Evolutionary conservation across 2,113 vertebrate species (phyloP).

Genomic region (Sturnira hondurensis): DNA sequence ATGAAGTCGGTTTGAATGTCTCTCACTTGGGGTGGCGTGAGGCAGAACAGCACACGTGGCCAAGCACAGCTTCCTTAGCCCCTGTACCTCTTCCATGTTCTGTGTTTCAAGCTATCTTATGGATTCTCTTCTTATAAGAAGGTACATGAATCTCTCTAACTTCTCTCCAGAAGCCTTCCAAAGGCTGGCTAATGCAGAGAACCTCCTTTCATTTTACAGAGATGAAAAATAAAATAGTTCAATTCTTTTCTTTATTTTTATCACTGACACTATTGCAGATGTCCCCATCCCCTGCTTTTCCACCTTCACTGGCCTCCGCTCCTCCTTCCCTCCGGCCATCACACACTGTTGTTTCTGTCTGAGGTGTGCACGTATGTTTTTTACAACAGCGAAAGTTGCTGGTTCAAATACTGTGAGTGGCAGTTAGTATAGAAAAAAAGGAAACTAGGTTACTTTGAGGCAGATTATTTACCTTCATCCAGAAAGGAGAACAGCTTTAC

Average conservation of each 20-base stretch:
- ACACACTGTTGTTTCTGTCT: no score
- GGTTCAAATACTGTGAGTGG: neutral
- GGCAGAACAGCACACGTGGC: neutral
- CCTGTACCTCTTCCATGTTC: rapidly evolving
- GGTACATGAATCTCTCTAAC: neutral
- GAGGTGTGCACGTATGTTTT: neutral
- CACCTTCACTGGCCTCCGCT: no score
- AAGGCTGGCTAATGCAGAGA: neutral
- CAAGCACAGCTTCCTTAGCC: rapidly evolving
- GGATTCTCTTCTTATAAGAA: neutral
- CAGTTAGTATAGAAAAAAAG: neutral
- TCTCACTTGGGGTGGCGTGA: neutral
- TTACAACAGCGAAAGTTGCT: neutral
- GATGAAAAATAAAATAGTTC: neutral
- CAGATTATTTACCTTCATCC: neutral
- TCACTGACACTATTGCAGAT: no score
- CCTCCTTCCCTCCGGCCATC: no score
- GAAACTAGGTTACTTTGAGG: neutral
- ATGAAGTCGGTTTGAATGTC: neutral
- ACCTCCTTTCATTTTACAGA: neutral
- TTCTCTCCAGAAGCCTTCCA: neutral
- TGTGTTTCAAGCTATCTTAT: neutral
- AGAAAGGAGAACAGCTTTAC: neutral
- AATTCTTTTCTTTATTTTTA: neutral
- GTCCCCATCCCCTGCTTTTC: no score